Evolutionary conservation across 2,797 vertebrate genomes (phyloP).

Genomic region (Rhabdophis nuchalis): DNA sequence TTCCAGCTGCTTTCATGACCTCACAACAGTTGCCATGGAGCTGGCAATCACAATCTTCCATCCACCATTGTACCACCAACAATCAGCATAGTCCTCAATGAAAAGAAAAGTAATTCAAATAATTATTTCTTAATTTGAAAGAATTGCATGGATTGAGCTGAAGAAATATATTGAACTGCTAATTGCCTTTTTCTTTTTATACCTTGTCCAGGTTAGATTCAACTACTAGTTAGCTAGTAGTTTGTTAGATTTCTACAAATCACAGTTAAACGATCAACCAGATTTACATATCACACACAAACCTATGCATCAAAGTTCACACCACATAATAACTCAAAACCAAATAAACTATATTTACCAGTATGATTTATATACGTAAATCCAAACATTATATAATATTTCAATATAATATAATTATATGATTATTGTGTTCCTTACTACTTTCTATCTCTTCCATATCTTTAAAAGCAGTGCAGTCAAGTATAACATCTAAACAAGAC

Average conservation of each 20-base stretch:
- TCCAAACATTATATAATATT: background rate
- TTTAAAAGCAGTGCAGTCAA: too few relatives aligned
- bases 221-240: background rate
- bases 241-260: background rate
- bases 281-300: background rate
- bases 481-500: background rate
- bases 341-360: background rate
- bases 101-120: too few relatives aligned
- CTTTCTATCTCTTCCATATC: background rate
- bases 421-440: background rate
- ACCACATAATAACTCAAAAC: background rate
- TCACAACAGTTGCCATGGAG: background rate
- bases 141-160: background rate
- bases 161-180: background rate
- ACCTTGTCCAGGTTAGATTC: background rate
- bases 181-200: background rate
- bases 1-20: background rate
- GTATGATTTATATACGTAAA: background rate
- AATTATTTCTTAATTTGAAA: background rate
- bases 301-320: background rate
- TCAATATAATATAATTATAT: background rate
- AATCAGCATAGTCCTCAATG: background rate
- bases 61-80: background rate
- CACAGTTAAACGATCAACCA: background rate
- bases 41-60: background rate